Conservation (phyloP, 2,113 vertebrate species). For the Boulengeromyrus knoepffleri region DNA sequence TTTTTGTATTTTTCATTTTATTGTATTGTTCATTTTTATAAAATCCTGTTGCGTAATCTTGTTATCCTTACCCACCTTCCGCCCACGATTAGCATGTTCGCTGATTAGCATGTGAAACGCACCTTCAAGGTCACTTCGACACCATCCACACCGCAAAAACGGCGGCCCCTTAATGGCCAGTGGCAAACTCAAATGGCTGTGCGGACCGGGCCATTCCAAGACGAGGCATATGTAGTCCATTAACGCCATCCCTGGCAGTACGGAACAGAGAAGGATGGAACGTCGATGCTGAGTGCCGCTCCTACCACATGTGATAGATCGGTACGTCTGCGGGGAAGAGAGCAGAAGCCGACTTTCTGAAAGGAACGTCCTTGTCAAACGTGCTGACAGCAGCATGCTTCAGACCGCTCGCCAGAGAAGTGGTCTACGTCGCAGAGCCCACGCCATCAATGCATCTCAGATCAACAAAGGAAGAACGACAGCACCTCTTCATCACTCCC, state of each 20-base stretch:
- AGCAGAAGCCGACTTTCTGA: background rate
- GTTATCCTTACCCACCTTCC: background rate
- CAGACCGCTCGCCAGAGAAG: background rate
- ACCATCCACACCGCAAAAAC: conserved; percentile 25
- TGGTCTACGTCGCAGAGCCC: background rate
- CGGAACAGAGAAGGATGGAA: background rate
- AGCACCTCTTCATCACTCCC: background rate
- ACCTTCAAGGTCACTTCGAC: conserved; percentile 30
- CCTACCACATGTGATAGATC: background rate
- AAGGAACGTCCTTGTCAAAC: background rate
- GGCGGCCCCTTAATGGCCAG: conserved; percentile 21
- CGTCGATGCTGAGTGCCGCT: background rate
- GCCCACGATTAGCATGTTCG: conserved; percentile 22
- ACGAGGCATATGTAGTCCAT: background rate
- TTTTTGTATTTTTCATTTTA: background rate
- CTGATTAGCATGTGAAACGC: conserved; percentile 34
- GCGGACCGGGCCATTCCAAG: background rate
- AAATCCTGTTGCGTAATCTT: conserved; percentile 21
- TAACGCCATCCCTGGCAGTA: background rate
- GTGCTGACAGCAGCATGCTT: background rate
- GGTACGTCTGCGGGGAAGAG: background rate
- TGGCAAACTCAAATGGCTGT: conserved; percentile 4
- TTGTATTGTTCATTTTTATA: background rate
- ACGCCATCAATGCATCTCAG: background rate
- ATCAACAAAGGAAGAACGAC: background rate